Conservation (phyloP, 2,797 vertebrate genomes). For the Acanthurus tractus region DNA sequence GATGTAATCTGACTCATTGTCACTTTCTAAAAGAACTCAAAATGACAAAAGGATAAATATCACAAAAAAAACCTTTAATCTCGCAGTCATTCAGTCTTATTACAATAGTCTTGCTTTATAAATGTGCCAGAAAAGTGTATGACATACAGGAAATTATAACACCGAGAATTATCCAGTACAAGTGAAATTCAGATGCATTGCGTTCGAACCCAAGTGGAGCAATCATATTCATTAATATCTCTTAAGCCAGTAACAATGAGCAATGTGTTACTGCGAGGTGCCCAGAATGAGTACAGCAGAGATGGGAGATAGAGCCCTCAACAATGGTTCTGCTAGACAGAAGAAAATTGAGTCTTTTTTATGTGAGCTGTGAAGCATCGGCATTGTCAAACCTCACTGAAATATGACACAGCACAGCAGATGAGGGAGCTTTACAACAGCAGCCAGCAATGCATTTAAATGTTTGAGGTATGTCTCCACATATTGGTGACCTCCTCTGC, state of each 20-base stretch:
- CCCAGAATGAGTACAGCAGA: constrained; percentile 47
- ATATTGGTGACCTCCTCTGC: constrained; percentile 57
- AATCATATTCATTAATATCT: constrained; percentile 74
- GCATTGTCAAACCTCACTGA: constrained; percentile 64
- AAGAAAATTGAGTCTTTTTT: constrained; percentile 69
- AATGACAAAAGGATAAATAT: constrained; percentile 22
- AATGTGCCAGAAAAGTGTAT: constrained; percentile 29
- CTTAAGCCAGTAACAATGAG: constrained; percentile 64
- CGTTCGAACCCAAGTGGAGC: constrained; percentile 53
- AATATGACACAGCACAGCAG: constrained; percentile 62
- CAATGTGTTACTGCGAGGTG: constrained; percentile 37
- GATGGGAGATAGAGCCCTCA: constrained; percentile 57
- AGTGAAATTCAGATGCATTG: constrained; percentile 48
- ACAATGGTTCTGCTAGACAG: constrained; percentile 58
- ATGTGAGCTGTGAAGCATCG: constrained; percentile 62
- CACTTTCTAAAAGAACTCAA: constrained; percentile 35
- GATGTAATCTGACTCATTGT: constrained; percentile 20
- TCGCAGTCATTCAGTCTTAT: constrained; percentile 30
- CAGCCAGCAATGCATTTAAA: constrained; percentile 66
- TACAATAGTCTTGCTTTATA: constrained; percentile 29
- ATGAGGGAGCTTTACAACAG: constrained; percentile 59
- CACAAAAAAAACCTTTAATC: constrained; percentile 41
- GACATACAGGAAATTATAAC: constrained; percentile 52
- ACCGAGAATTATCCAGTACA: constrained; percentile 23
- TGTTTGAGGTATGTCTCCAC: constrained; percentile 53